Evolutionary conservation across 2,113 vertebrate species (phyloP).

Genomic region (Indri indri): DNA sequence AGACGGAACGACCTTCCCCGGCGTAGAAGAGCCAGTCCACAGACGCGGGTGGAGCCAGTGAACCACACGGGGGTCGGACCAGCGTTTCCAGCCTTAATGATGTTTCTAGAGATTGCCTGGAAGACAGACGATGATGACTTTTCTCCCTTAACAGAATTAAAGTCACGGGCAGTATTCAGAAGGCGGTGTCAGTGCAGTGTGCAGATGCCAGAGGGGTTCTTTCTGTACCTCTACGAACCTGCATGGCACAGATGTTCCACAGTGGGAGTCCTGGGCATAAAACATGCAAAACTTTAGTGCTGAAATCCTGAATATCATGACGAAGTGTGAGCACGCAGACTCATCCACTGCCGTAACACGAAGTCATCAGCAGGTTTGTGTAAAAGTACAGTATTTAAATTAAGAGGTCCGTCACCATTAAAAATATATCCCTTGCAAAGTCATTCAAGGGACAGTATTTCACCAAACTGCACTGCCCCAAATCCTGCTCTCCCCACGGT

Average conservation of each 20-base stretch:
- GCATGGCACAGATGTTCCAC: background rate
- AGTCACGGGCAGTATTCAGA: accelerated
- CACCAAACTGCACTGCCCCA: background rate
- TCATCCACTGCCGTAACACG: slow-evolving; percentile 57
- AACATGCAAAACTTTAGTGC: accelerated
- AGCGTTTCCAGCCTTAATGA: accelerated
- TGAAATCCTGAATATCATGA: background rate
- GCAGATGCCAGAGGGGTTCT: accelerated
- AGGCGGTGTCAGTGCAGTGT: accelerated
- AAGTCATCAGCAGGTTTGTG: slow-evolving; percentile 67
- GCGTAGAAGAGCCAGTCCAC: background rate
- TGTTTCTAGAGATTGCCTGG: background rate
- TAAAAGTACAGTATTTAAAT: slow-evolving; percentile 62
- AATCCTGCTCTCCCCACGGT: background rate
- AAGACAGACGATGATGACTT: background rate
- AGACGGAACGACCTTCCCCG: background rate
- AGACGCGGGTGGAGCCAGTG: accelerated
- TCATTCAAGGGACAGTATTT: background rate
- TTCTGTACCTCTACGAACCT: background rate
- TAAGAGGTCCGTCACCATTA: slow-evolving; percentile 38
- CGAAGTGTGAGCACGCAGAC: slow-evolving; percentile 32
- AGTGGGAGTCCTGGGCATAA: background rate
- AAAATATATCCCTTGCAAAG: background rate
- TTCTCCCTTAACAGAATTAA: background rate
- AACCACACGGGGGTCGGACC: background rate